Percentiles rank a stretch among this genome's conserved stretches.
Conservation (phyloP, 2,113 vertebrate species). For the Scortum barcoo region DNA sequence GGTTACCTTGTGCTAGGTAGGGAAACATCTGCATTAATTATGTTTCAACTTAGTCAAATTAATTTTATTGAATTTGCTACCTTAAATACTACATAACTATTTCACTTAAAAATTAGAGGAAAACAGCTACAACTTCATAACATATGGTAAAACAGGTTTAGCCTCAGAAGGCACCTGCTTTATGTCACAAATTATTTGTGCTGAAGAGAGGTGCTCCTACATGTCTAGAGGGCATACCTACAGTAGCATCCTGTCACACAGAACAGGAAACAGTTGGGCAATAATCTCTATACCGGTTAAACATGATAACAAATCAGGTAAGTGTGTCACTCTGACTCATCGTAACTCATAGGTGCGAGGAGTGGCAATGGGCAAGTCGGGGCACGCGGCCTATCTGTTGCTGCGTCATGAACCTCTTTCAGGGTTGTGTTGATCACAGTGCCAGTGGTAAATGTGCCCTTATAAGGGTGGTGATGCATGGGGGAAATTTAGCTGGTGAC, state of each 20-base stretch:
- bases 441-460: not conserved
- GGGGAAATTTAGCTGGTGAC: not conserved
- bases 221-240: constrained; percentile 37
- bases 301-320: constrained; percentile 2
- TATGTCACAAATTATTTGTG: not conserved
- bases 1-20: not conserved
- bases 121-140: not conserved
- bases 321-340: constrained; percentile 55
- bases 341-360: constrained; percentile 19
- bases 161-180: not conserved
- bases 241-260: not conserved
- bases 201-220: not conserved
- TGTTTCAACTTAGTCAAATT: too few species aligned
- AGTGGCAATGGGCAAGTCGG: constrained; percentile 46
- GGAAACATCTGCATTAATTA: not conserved
- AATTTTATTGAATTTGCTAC: not conserved
- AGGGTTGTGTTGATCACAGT: not conserved
- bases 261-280: constrained; percentile 44
- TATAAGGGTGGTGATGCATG: not conserved
- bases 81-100: not conserved
- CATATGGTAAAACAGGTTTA: constrained; percentile 14
- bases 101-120: not conserved
- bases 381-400: not conserved
- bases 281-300: not conserved
- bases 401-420: not conserved